Evolutionary conservation across 2,797 vertebrate genomes (phyloP).

Genomic region (Hemitrygon akajei): DNA sequence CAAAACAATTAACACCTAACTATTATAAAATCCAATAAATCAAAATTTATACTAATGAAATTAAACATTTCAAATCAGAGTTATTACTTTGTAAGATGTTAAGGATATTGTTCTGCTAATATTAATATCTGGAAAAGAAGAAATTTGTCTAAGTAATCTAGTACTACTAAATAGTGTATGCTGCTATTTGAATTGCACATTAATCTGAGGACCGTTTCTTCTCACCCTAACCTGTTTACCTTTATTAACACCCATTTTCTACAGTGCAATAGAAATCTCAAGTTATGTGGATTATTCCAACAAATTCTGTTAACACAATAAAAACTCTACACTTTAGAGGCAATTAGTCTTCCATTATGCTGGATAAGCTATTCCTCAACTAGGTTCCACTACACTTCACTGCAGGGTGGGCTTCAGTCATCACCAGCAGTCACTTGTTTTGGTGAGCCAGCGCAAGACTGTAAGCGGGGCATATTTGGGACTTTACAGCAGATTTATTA

Average conservation of each 20-base stretch:
- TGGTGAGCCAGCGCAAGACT: too few species aligned
- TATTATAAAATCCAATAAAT: not conserved
- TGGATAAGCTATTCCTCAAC: not conserved
- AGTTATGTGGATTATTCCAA: not conserved
- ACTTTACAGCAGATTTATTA: too few species aligned
- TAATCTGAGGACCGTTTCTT: not conserved
- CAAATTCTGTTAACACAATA: not conserved
- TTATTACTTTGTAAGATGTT: not conserved
- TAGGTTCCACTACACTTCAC: not conserved
- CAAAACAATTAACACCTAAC: not conserved
- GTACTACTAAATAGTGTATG: not conserved
- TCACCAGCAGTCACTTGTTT: too few species aligned
- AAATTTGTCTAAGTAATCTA: not conserved
- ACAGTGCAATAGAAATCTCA: not conserved
- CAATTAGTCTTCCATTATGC: not conserved
- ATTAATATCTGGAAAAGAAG: not conserved
- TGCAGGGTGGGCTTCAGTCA: not conserved
- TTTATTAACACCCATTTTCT: not conserved
- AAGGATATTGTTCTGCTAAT: not conserved
- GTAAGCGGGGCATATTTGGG: too few species aligned
- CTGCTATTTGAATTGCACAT: not conserved
- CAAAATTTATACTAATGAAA: not conserved
- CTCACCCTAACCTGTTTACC: not conserved
- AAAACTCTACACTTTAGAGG: not conserved
- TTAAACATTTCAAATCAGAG: not conserved